Evolutionary conservation across 2,113 vertebrate genomes (phyloP).

Genomic region (Ellobius talpinus): DNA sequence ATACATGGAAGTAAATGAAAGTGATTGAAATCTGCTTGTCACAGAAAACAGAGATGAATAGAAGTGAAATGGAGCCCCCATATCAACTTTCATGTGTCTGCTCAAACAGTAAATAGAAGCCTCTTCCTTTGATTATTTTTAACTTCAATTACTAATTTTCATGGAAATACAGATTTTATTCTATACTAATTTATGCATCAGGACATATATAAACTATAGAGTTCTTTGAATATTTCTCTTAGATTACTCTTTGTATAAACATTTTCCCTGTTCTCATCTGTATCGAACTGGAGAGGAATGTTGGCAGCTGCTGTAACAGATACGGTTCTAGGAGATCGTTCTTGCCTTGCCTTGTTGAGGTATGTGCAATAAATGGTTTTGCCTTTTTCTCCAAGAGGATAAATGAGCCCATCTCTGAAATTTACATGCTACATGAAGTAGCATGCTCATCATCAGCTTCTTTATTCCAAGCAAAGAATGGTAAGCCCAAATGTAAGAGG

Average conservation of each 20-base stretch:
- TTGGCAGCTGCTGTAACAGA: neutral
- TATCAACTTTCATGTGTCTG: neutral
- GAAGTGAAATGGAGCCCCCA: neutral
- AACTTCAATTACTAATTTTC: neutral
- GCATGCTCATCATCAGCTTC: neutral
- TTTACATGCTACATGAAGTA: neutral
- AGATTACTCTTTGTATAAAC: neutral
- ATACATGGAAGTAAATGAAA: no score
- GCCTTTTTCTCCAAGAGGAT: neutral
- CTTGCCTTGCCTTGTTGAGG: neutral
- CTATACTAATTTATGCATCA: neutral
- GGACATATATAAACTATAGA: neutral
- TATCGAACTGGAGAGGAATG: neutral
- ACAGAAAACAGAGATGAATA: neutral
- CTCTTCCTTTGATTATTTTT: neutral
- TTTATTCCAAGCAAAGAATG: neutral
- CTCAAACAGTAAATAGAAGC: neutral
- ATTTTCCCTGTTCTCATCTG: neutral
- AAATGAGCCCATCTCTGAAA: neutral
- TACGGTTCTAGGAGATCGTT: neutral
- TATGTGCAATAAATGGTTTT: neutral
- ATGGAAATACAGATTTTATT: neutral
- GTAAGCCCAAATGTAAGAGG: neutral
- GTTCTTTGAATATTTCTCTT: neutral
- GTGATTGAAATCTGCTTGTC: neutral